A percentile compares a stretch with the other conserved stretches of the same genome.
Evolutionary conservation across 2,113 vertebrate genomes (phyloP).

Genomic region (Osmerus mordax): DNA sequence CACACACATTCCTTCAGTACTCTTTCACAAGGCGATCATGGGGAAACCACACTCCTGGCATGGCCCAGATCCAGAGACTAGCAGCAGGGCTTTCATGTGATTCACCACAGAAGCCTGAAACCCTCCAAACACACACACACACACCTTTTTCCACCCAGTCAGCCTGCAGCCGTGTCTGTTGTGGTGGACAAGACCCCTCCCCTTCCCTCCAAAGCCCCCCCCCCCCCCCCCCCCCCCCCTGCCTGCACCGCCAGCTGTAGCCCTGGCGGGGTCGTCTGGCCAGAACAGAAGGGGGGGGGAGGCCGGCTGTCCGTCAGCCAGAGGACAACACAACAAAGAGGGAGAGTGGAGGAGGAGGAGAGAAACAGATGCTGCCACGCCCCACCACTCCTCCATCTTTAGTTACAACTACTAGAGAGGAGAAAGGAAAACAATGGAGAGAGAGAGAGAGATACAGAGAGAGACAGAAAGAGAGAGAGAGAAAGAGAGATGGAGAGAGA

Average conservation of each 20-base stretch:
- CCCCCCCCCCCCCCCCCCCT: background rate
- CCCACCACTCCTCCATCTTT: background rate
- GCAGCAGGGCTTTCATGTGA: background rate
- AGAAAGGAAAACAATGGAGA: background rate
- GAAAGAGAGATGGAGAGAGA: background rate
- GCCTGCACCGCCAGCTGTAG: constrained; percentile 2
- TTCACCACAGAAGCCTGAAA: background rate
- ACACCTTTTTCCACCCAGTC: background rate
- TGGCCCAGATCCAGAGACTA: background rate
- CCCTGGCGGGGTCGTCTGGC: background rate
- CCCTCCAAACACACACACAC: background rate
- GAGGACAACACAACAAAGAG: background rate
- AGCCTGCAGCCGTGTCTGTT: background rate
- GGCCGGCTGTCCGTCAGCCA: background rate
- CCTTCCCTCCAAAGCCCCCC: background rate
- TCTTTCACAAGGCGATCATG: background rate
- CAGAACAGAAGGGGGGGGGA: background rate
- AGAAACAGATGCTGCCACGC: background rate
- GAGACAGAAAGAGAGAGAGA: background rate
- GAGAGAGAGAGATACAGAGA: background rate
- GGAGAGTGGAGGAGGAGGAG: background rate
- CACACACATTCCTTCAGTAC: background rate
- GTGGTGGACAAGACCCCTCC: background rate
- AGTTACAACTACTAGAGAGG: background rate
- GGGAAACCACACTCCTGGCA: background rate